phyloP scores from a whole-genome alignment of 2,113 vertebrate species.

The western clawed frog (Xenopus tropicalis) region UCB_Xtro_10.0 CM004452.2:43072001-43072500 shows the following conservation, averaged over 20 bases:
- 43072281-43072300: slow-evolving; percentile 85
- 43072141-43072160: too few relatives aligned
- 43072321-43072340: slow-evolving; percentile 91
- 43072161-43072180: too few relatives aligned
- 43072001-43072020: too few relatives aligned
- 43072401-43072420: too few relatives aligned
- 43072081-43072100: background rate
- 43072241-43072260: slow-evolving; percentile 84
- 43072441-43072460: slow-evolving; percentile 90
- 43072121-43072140: background rate
- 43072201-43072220: too few relatives aligned
- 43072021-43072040: too few relatives aligned
- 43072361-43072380: background rate
- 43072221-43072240: slow-evolving; percentile 66
- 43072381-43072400: too few relatives aligned
- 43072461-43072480: slow-evolving; percentile 87
- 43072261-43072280: slow-evolving; percentile 89
- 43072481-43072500: slow-evolving; percentile 84
- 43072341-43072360: slow-evolving; percentile 80
- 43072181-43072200: too few relatives aligned
- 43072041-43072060: background rate
- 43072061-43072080: too few relatives aligned
- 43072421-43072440: background rate
- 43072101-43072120: background rate
- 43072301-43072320: slow-evolving; percentile 86